phyloP scores from a whole-genome alignment of 2,888 invertebrate genomes.

The Isoperla grammatica region DNA sequence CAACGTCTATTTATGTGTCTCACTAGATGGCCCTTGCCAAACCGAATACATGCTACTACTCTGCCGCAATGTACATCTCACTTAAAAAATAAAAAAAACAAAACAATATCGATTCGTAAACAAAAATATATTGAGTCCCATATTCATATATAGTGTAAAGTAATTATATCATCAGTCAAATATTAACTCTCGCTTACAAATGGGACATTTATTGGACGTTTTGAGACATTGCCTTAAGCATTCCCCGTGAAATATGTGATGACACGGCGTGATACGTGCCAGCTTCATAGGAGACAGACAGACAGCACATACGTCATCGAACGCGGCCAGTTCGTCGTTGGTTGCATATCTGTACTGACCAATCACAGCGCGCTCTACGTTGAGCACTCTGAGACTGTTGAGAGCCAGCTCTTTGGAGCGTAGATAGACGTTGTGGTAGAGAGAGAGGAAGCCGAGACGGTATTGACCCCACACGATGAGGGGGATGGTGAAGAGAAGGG shows the following conservation, averaged over 20 bases:
- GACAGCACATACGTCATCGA: constrained; percentile 74
- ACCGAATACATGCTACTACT: too few species aligned
- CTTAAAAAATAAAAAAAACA: too few species aligned
- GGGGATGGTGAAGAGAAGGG: constrained; percentile 51
- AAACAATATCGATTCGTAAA: too few species aligned
- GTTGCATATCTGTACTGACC: constrained; percentile 53
- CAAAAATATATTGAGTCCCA: neutral
- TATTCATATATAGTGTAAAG: constrained; percentile 6
- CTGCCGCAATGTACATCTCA: too few species aligned
- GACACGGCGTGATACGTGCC: constrained; percentile 71
- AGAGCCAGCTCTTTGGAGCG: constrained; percentile 57
- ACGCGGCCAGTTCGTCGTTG: constrained; percentile 56
- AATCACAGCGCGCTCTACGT: constrained; percentile 55
- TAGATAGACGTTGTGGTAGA: constrained; percentile 62
- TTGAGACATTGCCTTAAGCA: constrained; percentile 69
- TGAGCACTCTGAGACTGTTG: constrained; percentile 51
- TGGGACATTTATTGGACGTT: constrained; percentile 62
- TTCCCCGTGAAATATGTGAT: constrained; percentile 73
- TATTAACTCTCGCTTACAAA: constrained; percentile 64
- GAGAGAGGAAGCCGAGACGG: constrained; percentile 52
- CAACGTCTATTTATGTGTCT: too few species aligned
- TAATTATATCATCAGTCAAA: constrained; percentile 44
- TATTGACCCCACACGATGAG: constrained; percentile 48
- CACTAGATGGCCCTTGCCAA: too few species aligned
- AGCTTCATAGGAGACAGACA: constrained; percentile 64